phyloP scores from a whole-genome alignment of 2,113 vertebrate genomes.

The Archocentrus centrarchus region DNA sequence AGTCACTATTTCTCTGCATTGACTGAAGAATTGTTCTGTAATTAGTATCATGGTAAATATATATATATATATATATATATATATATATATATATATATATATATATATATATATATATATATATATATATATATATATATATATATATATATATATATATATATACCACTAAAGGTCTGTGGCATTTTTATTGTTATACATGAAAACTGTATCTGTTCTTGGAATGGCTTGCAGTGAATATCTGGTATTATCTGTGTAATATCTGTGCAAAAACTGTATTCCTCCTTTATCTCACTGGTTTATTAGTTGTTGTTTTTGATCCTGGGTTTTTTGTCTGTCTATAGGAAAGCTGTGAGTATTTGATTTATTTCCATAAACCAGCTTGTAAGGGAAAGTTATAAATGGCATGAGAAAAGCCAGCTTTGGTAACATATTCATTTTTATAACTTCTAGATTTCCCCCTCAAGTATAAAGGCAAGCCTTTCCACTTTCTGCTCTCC shows the following conservation, averaged over 20 bases:
- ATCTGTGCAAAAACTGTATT: background rate
- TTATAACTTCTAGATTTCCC: background rate
- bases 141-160: too few relatives aligned
- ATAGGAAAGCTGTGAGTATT: background rate
- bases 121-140: too few relatives aligned
- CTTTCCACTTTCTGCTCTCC: background rate
- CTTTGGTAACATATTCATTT: background rate
- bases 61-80: too few relatives aligned
- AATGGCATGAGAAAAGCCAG: background rate
- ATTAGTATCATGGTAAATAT: background rate
- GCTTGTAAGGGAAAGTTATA: background rate
- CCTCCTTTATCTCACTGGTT: background rate
- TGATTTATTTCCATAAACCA: background rate
- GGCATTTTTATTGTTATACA: background rate
- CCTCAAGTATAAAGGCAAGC: background rate
- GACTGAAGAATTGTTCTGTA: background rate
- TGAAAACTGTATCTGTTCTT: background rate
- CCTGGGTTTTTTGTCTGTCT: background rate
- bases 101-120: too few relatives aligned
- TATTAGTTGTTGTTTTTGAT: constrained; percentile 1
- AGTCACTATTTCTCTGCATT: background rate
- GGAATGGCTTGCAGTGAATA: background rate
- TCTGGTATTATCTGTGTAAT: background rate
- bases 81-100: too few relatives aligned
- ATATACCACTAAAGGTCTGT: too few relatives aligned